Percentiles rank a stretch among this genome's conserved stretches.
phyloP scores from a whole-genome alignment of 2,888 invertebrate genomes.

The Chymomyza fuscimana region DNA sequence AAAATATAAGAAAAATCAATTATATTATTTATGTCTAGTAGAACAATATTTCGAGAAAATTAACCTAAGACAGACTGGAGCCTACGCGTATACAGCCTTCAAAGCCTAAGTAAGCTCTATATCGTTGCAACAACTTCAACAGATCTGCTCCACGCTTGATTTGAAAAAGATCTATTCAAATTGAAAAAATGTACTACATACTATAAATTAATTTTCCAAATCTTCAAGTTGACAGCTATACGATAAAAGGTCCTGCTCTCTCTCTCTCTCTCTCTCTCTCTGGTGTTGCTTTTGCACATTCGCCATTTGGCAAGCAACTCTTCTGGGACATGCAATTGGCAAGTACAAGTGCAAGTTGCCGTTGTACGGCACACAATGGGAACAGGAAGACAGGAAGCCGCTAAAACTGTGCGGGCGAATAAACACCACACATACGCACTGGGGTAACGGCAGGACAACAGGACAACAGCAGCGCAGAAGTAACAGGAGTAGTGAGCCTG shows the following conservation, averaged over 20 bases:
- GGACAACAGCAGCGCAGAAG: conserved; percentile 45
- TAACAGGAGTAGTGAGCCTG: conserved; percentile 35
- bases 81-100: no score
- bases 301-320: conserved; percentile 6
- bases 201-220: neutral
- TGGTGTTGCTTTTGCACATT: conserved; percentile 24
- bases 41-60: no score
- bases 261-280: no score
- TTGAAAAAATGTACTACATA: neutral
- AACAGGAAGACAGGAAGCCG: conserved; percentile 12
- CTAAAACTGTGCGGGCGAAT: conserved; percentile 7
- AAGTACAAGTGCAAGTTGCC: conserved; percentile 43
- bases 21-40: no score
- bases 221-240: neutral
- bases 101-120: no score
- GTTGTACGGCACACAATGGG: neutral
- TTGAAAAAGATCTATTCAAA: neutral
- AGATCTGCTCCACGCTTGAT: no score
- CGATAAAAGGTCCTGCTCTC: neutral
- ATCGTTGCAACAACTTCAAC: no score
- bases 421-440: neutral
- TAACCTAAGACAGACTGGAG: no score
- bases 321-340: conserved; percentile 7
- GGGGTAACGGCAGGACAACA: conserved; percentile 28
- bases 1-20: no score